A percentile compares a stretch with the other conserved stretches of the same genome.
phyloP scores from a whole-genome alignment of 2,797 vertebrate species.

The Syngnathus rostellatus region DNA sequence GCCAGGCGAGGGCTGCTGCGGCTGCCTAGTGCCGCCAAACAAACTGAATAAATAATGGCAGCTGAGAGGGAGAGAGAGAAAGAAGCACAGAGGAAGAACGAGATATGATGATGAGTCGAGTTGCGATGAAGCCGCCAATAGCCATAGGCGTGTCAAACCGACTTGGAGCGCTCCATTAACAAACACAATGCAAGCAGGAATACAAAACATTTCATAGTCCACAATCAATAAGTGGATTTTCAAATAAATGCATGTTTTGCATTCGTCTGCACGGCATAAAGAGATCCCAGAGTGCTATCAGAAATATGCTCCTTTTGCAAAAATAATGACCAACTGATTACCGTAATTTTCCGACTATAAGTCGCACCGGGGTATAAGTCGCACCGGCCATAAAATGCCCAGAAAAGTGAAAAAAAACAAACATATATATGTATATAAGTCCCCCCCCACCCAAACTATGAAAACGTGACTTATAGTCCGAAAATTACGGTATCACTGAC shows the following conservation, averaged over 20 bases:
- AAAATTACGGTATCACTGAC: background rate
- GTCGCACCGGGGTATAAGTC: no score
- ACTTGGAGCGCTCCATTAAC: slow-evolving; percentile 26
- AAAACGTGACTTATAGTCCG: no score
- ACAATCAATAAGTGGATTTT: background rate
- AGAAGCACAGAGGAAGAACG: slow-evolving; percentile 6
- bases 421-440: no score
- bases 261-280: background rate
- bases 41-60: slow-evolving; percentile 90
- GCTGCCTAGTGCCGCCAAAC: slow-evolving; percentile 85
- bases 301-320: background rate
- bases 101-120: slow-evolving; percentile 24
- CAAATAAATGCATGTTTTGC: background rate
- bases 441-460: no score
- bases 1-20: slow-evolving; percentile 76
- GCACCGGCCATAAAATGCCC: no score
- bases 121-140: slow-evolving; percentile 55
- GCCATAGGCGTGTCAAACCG: slow-evolving; percentile 54
- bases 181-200: background rate
- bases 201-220: background rate
- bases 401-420: no score
- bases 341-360: no score
- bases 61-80: slow-evolving; percentile 29
- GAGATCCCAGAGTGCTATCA: background rate
- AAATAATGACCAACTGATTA: background rate